These are phyloP conservation scores for Cheilosia variabilis DNA, from an alignment of 2,888 invertebrate species.

Conservation along the genomic window DNA sequence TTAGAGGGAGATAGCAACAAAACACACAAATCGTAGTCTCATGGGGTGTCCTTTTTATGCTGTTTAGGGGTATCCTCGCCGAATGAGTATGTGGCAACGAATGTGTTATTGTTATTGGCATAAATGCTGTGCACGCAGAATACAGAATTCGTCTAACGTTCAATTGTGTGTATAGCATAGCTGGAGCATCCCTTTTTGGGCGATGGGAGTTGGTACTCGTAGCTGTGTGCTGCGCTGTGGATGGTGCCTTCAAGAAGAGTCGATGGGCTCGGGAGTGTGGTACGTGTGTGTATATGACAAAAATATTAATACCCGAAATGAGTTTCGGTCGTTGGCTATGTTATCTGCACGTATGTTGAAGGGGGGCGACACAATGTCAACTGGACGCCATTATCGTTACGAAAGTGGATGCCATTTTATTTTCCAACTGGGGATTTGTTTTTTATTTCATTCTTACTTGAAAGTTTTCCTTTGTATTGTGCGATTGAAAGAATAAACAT, in stretches of 20 bases:
- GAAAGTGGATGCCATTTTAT: constrained; percentile 71
- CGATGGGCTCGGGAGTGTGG: constrained; percentile 33
- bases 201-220: constrained; percentile 18
- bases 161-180: constrained; percentile 22
- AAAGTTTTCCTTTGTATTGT: neutral
- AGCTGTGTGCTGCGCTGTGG: constrained; percentile 4
- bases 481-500: neutral
- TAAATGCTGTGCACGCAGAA: constrained; percentile 74
- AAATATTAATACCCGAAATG: constrained; percentile 75
- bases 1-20: constrained; percentile 52
- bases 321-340: constrained; percentile 62
- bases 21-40: constrained; percentile 67
- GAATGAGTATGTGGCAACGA: constrained; percentile 68
- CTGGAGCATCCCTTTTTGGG: constrained; percentile 57
- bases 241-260: constrained; percentile 32
- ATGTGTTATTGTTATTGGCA: constrained; percentile 74
- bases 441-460: neutral
- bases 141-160: constrained; percentile 69
- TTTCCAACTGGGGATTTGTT: constrained; percentile 7
- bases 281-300: constrained; percentile 69
- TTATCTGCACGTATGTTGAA: constrained; percentile 25
- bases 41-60: constrained; percentile 57
- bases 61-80: constrained; percentile 21
- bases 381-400: constrained; percentile 74
- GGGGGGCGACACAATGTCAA: constrained; percentile 52